Base-by-base conservation (phyloP, 2,888 invertebrate genomes). In the Zygothrica quintamaculata region DNA sequence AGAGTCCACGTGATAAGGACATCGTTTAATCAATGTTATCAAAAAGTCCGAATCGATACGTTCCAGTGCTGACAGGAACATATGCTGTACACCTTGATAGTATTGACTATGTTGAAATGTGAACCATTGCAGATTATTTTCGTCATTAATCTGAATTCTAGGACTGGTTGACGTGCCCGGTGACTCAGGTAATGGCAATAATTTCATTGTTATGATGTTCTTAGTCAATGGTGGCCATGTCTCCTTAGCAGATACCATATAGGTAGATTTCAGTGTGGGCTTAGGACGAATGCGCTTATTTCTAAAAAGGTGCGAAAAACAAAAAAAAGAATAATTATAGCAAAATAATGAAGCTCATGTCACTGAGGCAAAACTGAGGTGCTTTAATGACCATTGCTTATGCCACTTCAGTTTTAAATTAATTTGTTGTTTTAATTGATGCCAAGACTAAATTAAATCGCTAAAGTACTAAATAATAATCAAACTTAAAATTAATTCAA, bases 1-100 rank as follows among this genome's bases (percentile, higher is more conserved):
- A 0, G 95, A 93, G 89, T 96, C 96, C 31, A 97, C 93, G 84
- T 97, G 96, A 87, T 95, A 96, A 0, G 96, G 95, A 89, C 96
- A 93, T 25, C 93, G 92, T 77, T 95, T 94, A 46, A 96, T 92
- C 60, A 97, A 93, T 66, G 93, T 95, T 72, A 95, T 93, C 73
- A 97, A 94, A 88, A 95, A 95, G 79, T 96, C 95, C 0, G 96
- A 95, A 90, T 96, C 94, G 46, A 95, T 92, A 74, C 94, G 95
- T 88, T 96, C 95, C 1, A 96, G 95, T 29, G 96, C 96, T 68
- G 94, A 93, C 46, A 95, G 92, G 90, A 97, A 97, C 88, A 93
- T 93, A 75, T 93, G 93, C 90, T 97, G 96, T 13, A 95, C 92
- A 80, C 94, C 93, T 84, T 94, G 94, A 89, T 97, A 97, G 58